Evolutionary conservation across 2,113 vertebrate species (phyloP).

Genomic region (Sturnira hondurensis): DNA sequence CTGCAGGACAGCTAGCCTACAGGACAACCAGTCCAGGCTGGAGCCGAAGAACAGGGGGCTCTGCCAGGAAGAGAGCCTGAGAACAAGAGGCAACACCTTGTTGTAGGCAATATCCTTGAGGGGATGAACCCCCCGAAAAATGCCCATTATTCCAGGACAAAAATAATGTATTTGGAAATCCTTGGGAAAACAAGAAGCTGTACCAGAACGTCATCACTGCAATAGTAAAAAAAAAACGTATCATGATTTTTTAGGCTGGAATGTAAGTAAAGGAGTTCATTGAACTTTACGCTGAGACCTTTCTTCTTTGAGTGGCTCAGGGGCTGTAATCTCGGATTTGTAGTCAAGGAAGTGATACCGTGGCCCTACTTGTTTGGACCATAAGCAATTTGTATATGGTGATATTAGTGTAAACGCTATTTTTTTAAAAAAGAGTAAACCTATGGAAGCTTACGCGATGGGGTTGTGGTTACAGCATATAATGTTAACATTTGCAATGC

Average conservation of each 20-base stretch:
- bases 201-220: background rate
- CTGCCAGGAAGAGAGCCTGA: background rate
- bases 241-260: background rate
- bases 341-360: background rate
- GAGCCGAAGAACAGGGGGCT: background rate
- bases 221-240: background rate
- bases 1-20: background rate
- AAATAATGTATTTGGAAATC: background rate
- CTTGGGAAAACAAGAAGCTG: background rate
- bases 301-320: background rate
- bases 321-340: background rate
- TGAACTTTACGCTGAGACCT: background rate
- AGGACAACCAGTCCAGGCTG: background rate
- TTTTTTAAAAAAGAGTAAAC: background rate
- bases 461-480: background rate
- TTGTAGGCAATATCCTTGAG: background rate
- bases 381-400: background rate
- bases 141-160: background rate
- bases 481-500: background rate
- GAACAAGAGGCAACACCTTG: background rate
- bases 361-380: background rate
- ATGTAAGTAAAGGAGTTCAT: background rate
- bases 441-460: background rate
- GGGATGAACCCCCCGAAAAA: background rate
- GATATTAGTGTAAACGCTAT: background rate